Evolutionary conservation across 2,797 vertebrate species (phyloP).

Genomic region (Sebastes hopkinsi): DNA sequence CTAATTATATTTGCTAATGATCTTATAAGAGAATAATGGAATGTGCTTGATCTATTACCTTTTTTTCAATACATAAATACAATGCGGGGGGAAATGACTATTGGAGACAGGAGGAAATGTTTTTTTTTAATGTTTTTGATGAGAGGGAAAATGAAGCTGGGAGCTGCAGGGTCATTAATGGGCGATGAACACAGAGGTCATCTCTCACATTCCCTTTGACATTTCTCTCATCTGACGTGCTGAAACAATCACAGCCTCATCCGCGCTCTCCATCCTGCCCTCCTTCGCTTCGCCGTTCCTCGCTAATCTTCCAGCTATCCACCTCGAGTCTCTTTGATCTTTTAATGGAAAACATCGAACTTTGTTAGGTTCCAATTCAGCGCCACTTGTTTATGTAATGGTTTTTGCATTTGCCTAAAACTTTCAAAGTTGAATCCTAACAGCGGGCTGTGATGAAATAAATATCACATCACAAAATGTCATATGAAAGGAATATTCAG

Average conservation of each 20-base stretch:
- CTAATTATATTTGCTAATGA: slow-evolving; percentile 90
- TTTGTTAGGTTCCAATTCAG: slow-evolving; percentile 21
- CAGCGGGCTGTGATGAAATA: neutral
- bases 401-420: slow-evolving; percentile 1
- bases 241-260: slow-evolving; percentile 68
- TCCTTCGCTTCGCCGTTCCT: slow-evolving; percentile 18
- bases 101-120: slow-evolving; percentile 79
- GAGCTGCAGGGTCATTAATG: slow-evolving; percentile 79
- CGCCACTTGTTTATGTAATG: slow-evolving; percentile 9
- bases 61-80: slow-evolving; percentile 87
- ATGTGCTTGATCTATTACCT: slow-evolving; percentile 89
- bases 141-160: slow-evolving; percentile 77
- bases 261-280: slow-evolving; percentile 14
- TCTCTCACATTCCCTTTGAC: slow-evolving; percentile 77
- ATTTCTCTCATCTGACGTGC: slow-evolving; percentile 73
- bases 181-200: slow-evolving; percentile 77
- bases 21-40: slow-evolving; percentile 90
- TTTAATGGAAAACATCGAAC: slow-evolving; percentile 52
- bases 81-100: slow-evolving; percentile 84
- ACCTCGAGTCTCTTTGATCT: slow-evolving; percentile 53
- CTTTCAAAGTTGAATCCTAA: neutral
- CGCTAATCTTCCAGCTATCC: slow-evolving; percentile 59
- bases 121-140: slow-evolving; percentile 78
- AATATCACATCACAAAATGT: neutral
- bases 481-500: neutral